A percentile compares a stretch with the other conserved stretches of the same genome.
These are phyloP conservation scores for Ephialtes manifestator DNA, from an alignment of 2,888 invertebrate genomes.

Conservation along the genomic window DNA sequence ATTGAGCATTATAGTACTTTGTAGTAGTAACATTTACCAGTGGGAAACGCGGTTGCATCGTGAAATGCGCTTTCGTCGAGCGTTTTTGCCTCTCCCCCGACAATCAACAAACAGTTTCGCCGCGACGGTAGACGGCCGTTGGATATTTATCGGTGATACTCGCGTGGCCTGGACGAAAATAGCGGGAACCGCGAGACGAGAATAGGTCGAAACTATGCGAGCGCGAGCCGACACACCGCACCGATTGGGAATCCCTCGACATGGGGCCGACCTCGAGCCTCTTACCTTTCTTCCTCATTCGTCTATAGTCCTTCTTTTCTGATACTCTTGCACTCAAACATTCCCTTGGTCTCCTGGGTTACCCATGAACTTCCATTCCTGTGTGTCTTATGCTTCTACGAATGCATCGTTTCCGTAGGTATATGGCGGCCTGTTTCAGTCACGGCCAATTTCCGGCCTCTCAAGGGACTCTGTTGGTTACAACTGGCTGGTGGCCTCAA, in stretches of 20 bases:
- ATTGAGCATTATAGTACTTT: not conserved
- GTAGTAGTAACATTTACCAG: not conserved
- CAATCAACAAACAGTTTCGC: slow-evolving; percentile 70
- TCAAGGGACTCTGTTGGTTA: not conserved
- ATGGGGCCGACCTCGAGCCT: slow-evolving; percentile 36
- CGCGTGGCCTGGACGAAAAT: slow-evolving; percentile 77
- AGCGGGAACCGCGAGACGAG: slow-evolving; percentile 77
- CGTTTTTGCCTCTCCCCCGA: slow-evolving; percentile 22
- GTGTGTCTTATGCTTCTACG: not conserved
- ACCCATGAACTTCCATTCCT: not conserved
- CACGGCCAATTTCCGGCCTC: not conserved
- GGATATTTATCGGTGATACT: slow-evolving; percentile 74
- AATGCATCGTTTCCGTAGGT: not conserved
- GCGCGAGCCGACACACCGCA: slow-evolving; percentile 67
- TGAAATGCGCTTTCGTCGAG: not conserved
- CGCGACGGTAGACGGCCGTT: slow-evolving; percentile 67
- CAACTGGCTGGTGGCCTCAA: not conserved
- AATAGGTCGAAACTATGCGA: slow-evolving; percentile 81
- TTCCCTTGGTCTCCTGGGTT: not conserved
- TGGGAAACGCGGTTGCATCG: slow-evolving; percentile 20
- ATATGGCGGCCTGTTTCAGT: not conserved
- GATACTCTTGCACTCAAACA: not conserved
- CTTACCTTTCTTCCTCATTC: slow-evolving; percentile 21
- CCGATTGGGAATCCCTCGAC: slow-evolving; percentile 76
- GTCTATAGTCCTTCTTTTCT: slow-evolving; percentile 11